These are phyloP conservation scores for Lasioglossum figueresi DNA, from an alignment of 2,888 invertebrate species.

Conservation along the genomic window DNA sequence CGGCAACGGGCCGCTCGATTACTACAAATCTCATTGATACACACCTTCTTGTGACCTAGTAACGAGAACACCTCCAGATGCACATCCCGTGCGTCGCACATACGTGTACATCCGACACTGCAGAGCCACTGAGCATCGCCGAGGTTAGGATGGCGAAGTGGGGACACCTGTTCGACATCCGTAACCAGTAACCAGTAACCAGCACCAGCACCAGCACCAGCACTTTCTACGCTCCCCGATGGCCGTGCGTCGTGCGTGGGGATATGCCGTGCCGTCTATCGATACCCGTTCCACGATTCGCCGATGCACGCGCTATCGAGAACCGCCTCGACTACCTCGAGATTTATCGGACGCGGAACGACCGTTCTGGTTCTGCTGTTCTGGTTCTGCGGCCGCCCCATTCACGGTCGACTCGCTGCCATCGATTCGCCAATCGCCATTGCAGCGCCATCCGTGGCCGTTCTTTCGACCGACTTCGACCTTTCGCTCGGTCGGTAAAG, in stretches of 20 bases:
- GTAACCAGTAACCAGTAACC: slow-evolving; percentile 45
- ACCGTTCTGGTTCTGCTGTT: not conserved
- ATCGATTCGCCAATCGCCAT: slow-evolving; percentile 42
- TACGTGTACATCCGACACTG: slow-evolving; percentile 67
- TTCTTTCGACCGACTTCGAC: not conserved
- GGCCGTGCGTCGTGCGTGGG: slow-evolving; percentile 31
- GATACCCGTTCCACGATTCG: slow-evolving; percentile 32
- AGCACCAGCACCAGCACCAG: slow-evolving; percentile 30
- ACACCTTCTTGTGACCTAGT: slow-evolving; percentile 61
- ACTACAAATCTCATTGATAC: slow-evolving; percentile 56
- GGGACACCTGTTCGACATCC: slow-evolving; percentile 73
- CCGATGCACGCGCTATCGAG: slow-evolving; percentile 46
- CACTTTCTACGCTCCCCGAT: slow-evolving; percentile 55
- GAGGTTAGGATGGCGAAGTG: slow-evolving; percentile 66
- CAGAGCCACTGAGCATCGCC: slow-evolving; percentile 54
- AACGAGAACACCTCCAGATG: slow-evolving; percentile 57
- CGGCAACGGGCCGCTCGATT: not conserved
- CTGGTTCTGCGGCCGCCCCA: slow-evolving; percentile 13
- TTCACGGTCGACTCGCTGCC: slow-evolving; percentile 50
- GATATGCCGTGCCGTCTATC: slow-evolving; percentile 29
- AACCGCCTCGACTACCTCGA: slow-evolving; percentile 40
- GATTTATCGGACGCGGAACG: slow-evolving; percentile 54
- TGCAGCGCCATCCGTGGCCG: not conserved
- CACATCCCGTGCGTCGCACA: slow-evolving; percentile 61
- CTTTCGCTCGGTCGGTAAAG: not conserved